A percentile compares a stretch with the other conserved stretches of the same genome.
Conservation (phyloP, 2,888 invertebrate genomes). For the Ditula angustiorana region DNA sequence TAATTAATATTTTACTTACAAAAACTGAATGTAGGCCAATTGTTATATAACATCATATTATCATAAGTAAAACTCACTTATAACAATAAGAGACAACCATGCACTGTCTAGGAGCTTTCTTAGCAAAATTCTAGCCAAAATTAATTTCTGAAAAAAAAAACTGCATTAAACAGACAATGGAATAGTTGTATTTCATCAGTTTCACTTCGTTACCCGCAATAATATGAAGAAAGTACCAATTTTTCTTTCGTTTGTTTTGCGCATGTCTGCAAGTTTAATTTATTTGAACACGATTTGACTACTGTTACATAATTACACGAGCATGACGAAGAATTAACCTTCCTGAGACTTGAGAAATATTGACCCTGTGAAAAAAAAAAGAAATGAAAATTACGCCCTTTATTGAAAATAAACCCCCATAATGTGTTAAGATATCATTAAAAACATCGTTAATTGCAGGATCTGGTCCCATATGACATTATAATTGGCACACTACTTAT, state of each 20-base stretch:
- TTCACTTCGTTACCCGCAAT: conserved; percentile 21
- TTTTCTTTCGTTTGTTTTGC: conserved; percentile 16
- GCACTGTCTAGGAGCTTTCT: neutral
- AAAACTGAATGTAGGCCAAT: too few species aligned
- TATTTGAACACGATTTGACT: conserved; percentile 5
- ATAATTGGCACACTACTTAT: too few species aligned
- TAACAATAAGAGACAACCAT: too few species aligned
- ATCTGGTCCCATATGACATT: too few species aligned
- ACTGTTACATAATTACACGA: conserved; percentile 20
- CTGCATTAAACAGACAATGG: conserved; percentile 7
- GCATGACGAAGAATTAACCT: conserved; percentile 2
- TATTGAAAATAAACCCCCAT: too few species aligned
- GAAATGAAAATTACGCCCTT: neutral
- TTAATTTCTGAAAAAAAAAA: neutral
- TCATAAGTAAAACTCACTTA: too few species aligned
- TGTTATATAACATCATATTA: too few species aligned
- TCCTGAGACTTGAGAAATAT: neutral
- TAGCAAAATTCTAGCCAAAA: neutral
- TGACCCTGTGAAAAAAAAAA: too few species aligned
- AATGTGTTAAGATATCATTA: too few species aligned
- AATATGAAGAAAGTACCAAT: conserved; percentile 40
- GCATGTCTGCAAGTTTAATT: conserved; percentile 6
- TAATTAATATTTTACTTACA: too few species aligned
- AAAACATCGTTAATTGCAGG: too few species aligned
- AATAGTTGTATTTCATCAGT: neutral